Conservation (phyloP, 2,888 invertebrate genomes). For the Drosophila lutescens region DNA sequence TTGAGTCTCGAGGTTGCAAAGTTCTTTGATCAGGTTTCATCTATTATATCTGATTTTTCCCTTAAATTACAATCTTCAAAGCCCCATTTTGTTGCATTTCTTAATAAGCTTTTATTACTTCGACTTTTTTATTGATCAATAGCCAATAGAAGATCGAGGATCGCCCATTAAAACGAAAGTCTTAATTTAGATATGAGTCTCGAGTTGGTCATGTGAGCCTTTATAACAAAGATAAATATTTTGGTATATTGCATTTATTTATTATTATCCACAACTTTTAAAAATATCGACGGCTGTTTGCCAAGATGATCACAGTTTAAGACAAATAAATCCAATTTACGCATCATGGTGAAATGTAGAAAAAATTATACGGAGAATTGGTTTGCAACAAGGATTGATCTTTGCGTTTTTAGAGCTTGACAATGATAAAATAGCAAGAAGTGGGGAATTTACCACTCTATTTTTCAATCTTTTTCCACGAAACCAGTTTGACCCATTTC, state of each 20-base stretch:
- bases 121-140: neutral
- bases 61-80: neutral
- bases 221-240: slow-evolving; percentile 8
- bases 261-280: neutral
- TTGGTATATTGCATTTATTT: neutral
- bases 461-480: neutral
- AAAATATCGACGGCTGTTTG: too few relatives aligned
- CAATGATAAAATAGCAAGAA: neutral
- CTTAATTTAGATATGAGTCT: slow-evolving; percentile 24
- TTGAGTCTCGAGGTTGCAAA: neutral
- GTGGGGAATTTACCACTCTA: neutral
- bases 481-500: slow-evolving; percentile 24
- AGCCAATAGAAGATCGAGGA: slow-evolving; percentile 7
- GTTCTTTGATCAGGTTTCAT: neutral
- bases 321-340: neutral
- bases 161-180: slow-evolving; percentile 14
- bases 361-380: neutral
- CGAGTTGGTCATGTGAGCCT: slow-evolving; percentile 28
- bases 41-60: neutral
- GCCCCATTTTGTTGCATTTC: neutral
- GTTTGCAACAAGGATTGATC: neutral
- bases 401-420: neutral
- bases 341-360: slow-evolving; percentile 9
- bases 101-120: neutral
- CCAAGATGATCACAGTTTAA: neutral